phyloP scores from a whole-genome alignment of 2,888 invertebrate species.

The Drosophila stalkeri region DNA sequence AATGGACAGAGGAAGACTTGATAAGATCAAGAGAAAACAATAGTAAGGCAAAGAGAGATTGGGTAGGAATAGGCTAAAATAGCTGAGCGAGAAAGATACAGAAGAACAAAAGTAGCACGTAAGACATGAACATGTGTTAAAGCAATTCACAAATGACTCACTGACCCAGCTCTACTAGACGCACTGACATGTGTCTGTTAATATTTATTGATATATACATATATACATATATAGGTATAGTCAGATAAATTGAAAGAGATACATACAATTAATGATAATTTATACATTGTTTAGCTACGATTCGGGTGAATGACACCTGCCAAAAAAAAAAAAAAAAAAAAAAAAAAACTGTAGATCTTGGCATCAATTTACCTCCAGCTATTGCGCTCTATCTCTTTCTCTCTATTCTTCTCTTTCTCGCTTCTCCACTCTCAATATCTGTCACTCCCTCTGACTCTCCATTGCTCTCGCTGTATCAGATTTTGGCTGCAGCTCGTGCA shows the following conservation, averaged over 20 bases:
- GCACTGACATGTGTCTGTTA: neutral
- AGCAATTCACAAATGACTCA: slow-evolving; percentile 26
- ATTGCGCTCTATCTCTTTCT: neutral
- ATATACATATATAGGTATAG: neutral
- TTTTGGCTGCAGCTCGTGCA: neutral
- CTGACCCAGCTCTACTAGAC: slow-evolving; percentile 16
- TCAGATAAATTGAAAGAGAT: slow-evolving; percentile 2
- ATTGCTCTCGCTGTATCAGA: neutral
- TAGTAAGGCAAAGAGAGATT: neutral
- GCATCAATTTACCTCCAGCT: slow-evolving; percentile 17
- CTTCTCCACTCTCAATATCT: too few relatives aligned
- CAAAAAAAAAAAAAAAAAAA: neutral
- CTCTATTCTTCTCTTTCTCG: neutral
- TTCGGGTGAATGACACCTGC: slow-evolving; percentile 52
- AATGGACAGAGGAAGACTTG: neutral
- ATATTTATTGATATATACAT: neutral
- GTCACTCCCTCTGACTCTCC: too few relatives aligned
- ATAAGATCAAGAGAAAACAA: too few relatives aligned
- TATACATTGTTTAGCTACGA: slow-evolving; percentile 28
- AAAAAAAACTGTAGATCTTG: slow-evolving; percentile 11
- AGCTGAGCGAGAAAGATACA: neutral
- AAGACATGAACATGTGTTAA: neutral
- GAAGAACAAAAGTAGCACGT: neutral
- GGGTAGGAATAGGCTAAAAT: neutral
- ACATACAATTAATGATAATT: slow-evolving; percentile 3